These are phyloP conservation scores for Elgonia sp. DNA, from an alignment of 2,888 invertebrate species.

Conservation along the genomic window DNA sequence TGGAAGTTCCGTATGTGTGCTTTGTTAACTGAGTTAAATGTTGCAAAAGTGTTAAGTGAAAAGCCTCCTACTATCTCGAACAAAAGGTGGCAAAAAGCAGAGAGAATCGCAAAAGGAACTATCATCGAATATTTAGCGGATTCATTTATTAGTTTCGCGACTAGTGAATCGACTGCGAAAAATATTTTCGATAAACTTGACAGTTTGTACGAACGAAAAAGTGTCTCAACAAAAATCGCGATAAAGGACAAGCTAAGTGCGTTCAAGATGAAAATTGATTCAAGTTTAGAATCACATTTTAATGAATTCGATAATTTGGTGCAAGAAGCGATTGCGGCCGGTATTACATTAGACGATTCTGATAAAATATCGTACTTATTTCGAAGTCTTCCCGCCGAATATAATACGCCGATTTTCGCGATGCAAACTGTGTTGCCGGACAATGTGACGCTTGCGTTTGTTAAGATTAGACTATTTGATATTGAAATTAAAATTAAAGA, in stretches of 20 bases:
- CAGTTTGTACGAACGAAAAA: slow-evolving; percentile 19
- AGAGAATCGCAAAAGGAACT: slow-evolving; percentile 3
- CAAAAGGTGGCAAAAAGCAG: slow-evolving; percentile 8
- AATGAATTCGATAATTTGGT: no score
- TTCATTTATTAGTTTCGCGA: slow-evolving; percentile 10
- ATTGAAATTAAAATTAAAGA: background rate
- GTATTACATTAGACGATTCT: no score
- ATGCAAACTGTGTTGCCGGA: slow-evolving; percentile 9
- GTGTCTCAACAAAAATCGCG: slow-evolving; percentile 25
- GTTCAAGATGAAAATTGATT: background rate
- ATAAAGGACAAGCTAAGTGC: slow-evolving; percentile 15
- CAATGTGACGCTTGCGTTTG: background rate
- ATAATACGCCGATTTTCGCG: background rate
- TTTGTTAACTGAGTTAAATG: background rate
- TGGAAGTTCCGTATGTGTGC: slow-evolving; percentile 22
- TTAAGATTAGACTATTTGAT: background rate
- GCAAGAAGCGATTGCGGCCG: no score
- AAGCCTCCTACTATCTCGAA: background rate
- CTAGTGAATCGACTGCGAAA: slow-evolving; percentile 8
- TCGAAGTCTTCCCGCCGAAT: no score
- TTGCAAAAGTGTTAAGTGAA: slow-evolving; percentile 10
- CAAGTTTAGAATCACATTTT: no score
- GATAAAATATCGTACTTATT: no score
- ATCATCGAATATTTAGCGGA: slow-evolving; percentile 4
- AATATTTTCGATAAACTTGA: slow-evolving; percentile 12